Evolutionary conservation across 2,797 vertebrate genomes (phyloP).

Genomic region (Clarias fuscus): DNA sequence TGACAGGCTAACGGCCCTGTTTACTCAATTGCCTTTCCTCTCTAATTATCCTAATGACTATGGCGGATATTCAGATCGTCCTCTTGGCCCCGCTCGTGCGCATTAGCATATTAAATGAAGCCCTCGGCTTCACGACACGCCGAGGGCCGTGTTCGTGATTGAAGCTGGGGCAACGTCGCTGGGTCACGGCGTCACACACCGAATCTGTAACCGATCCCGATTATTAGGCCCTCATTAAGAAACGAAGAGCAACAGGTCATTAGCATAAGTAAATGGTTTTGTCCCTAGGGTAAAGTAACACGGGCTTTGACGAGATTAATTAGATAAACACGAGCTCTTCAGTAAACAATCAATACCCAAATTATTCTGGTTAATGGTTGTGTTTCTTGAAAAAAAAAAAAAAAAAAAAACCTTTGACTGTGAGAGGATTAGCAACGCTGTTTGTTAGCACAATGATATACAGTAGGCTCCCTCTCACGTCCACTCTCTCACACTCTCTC

Average conservation of each 20-base stretch:
- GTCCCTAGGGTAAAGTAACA: conserved; percentile 33
- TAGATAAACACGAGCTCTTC: conserved; percentile 52
- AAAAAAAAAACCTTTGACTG: not conserved
- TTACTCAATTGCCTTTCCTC: conserved; percentile 97
- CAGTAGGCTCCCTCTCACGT: conserved; percentile 24
- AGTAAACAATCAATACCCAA: conserved; percentile 22
- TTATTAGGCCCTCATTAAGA: conserved; percentile 48
- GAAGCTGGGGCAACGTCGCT: conserved; percentile 10
- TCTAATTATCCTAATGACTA: conserved; percentile 91
- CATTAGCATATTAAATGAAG: conserved; percentile 65
- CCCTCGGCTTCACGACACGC: conserved; percentile 15
- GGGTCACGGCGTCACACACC: conserved; percentile 19
- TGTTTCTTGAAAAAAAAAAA: not conserved
- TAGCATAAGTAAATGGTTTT: conserved; percentile 44
- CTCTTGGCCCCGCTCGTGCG: conserved; percentile 57
- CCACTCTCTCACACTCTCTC: conserved; percentile 52
- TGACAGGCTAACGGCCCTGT: conserved; percentile 90
- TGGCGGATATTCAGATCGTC: conserved; percentile 74
- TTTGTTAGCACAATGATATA: conserved; percentile 21
- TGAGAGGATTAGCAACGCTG: not conserved
- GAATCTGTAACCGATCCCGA: conserved; percentile 32
- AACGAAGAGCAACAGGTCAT: conserved; percentile 45
- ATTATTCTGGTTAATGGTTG: conserved; percentile 25
- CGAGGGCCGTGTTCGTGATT: conserved; percentile 28
- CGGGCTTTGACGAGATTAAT: conserved; percentile 40